phyloP scores from a whole-genome alignment of 2,888 invertebrate genomes.

The Catocala fraxini region DNA sequence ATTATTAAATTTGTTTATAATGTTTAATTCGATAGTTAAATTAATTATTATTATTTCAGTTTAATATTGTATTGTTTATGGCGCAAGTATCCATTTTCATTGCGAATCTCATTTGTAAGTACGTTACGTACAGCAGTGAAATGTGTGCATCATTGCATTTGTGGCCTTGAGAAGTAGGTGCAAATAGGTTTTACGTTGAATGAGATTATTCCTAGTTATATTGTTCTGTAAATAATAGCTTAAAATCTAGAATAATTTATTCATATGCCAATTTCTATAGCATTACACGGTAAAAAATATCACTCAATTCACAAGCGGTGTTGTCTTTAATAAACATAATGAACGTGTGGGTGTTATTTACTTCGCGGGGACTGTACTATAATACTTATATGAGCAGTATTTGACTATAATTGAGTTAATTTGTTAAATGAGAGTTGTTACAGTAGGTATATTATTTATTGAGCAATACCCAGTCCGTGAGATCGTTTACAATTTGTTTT shows the following conservation, averaged over 20 bases:
- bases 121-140: constrained; percentile 42
- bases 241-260: constrained; percentile 70
- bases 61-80: constrained; percentile 12
- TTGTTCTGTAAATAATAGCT: constrained; percentile 80
- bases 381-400: constrained; percentile 37
- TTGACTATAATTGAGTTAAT: constrained; percentile 36
- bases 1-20: constrained; percentile 9
- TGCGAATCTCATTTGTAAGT: constrained; percentile 64
- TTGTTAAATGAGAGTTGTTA: constrained; percentile 51
- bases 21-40: constrained; percentile 5
- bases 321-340: constrained; percentile 22
- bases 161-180: constrained; percentile 74
- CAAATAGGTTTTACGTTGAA: constrained; percentile 72
- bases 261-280: constrained; percentile 69
- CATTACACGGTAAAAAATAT: constrained; percentile 56
- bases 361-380: constrained; percentile 27
- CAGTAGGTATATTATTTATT: constrained; percentile 33
- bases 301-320: constrained; percentile 45
- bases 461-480: constrained; percentile 30
- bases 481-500: neutral
- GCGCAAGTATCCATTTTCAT: constrained; percentile 46
- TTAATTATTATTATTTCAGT: neutral
- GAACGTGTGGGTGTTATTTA: constrained; percentile 15
- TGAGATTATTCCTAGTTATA: constrained; percentile 83
- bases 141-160: constrained; percentile 51